Evolutionary conservation across 2,113 vertebrate species (phyloP).

Genomic region (Australoheros scitulus): DNA sequence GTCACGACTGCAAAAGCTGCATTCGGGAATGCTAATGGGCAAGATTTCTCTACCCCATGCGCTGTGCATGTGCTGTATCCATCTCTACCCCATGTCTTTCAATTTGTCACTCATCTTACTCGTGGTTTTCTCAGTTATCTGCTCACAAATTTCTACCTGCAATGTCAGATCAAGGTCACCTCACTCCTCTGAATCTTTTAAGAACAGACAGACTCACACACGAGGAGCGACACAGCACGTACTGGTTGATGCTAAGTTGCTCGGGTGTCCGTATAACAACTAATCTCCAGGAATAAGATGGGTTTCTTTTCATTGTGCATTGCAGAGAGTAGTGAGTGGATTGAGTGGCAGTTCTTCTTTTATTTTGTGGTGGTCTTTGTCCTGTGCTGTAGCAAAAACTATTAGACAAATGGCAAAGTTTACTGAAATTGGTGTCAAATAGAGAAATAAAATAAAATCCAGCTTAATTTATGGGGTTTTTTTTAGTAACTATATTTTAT

Average conservation of each 20-base stretch:
- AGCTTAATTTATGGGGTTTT: not conserved
- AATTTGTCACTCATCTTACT: constrained; percentile 8
- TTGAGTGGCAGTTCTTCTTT: not conserved
- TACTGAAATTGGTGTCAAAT: no score
- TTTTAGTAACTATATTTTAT: not conserved
- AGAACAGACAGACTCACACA: constrained; percentile 12
- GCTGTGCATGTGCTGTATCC: constrained; percentile 1
- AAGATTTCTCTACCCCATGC: constrained; percentile 16
- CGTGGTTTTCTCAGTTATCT: constrained; percentile 5
- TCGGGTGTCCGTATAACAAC: constrained; percentile 22
- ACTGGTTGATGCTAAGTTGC: constrained; percentile 35
- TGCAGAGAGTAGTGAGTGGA: not conserved
- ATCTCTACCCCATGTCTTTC: constrained; percentile 1
- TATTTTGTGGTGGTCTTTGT: not conserved
- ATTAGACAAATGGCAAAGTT: not conserved
- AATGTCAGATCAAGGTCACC: constrained; percentile 66
- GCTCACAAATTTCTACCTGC: constrained; percentile 28
- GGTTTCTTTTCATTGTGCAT: constrained; percentile 1
- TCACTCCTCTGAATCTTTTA: constrained; percentile 33
- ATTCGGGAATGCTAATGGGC: constrained; percentile 42
- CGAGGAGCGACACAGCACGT: constrained; percentile 10
- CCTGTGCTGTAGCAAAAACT: not conserved
- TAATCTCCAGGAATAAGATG: constrained; percentile 17
- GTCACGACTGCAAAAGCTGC: constrained; percentile 54
- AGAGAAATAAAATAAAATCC: not conserved